A percentile compares a stretch with the other conserved stretches of the same genome.
phyloP scores from a whole-genome alignment of 2,797 vertebrate genomes.

The Rhadinocentrus ornatus region DNA sequence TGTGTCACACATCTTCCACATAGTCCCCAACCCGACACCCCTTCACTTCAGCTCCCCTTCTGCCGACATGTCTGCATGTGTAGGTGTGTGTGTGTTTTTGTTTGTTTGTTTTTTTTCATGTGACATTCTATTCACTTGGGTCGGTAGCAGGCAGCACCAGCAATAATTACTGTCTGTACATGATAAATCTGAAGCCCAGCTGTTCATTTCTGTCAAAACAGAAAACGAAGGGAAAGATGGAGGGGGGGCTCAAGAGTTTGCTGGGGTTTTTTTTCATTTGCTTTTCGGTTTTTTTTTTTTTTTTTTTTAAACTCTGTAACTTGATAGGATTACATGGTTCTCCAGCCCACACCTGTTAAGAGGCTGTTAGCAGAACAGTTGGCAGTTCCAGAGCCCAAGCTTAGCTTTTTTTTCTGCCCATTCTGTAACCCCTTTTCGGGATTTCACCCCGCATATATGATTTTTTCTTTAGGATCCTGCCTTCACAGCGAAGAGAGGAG shows the following conservation, averaged over 20 bases:
- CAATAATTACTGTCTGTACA: constrained; percentile 90
- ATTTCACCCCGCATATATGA: constrained; percentile 65
- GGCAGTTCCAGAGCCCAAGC: constrained; percentile 78
- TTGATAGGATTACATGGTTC: constrained; percentile 88
- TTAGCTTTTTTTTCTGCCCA: constrained; percentile 65
- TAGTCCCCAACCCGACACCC: constrained; percentile 41
- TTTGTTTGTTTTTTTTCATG: constrained; percentile 67
- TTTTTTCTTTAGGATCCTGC: constrained; percentile 54
- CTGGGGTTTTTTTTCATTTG: constrained; percentile 70
- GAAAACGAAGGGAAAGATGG: constrained; percentile 50
- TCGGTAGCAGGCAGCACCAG: constrained; percentile 87
- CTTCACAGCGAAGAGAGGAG: constrained; percentile 47
- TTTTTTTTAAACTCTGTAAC: constrained; percentile 82
- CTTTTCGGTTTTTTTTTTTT: constrained; percentile 49
- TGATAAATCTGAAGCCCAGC: constrained; percentile 89
- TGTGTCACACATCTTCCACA: constrained; percentile 43
- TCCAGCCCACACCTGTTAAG: constrained; percentile 87
- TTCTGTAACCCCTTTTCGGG: constrained; percentile 64
- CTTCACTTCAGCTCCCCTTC: constrained; percentile 51
- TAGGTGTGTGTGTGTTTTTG: not conserved
- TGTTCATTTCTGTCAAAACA: constrained; percentile 85
- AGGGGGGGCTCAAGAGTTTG: constrained; percentile 74
- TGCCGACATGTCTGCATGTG: constrained; percentile 14
- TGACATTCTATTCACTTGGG: constrained; percentile 87
- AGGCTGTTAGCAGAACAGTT: constrained; percentile 87